Evolutionary conservation across 1,140 invertebrate genomes (phyloP).

Genomic region (Wiebesia pumilae): DNA sequence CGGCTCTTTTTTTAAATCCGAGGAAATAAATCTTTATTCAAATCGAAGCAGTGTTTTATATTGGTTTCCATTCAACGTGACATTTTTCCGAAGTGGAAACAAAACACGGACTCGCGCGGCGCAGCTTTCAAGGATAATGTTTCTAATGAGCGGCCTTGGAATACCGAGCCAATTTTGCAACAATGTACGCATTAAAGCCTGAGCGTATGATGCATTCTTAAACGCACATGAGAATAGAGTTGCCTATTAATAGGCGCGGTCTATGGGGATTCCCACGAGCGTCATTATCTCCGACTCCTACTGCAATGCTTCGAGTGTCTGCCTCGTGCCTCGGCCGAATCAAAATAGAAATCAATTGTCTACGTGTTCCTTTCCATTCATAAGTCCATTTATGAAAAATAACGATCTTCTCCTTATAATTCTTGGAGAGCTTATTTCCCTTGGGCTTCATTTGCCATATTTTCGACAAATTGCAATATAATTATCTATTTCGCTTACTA

Average conservation of each 20-base stretch:
- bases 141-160: constrained; percentile 50
- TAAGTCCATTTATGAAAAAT: neutral
- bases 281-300: constrained; percentile 9
- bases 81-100: constrained; percentile 31
- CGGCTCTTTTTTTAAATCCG: neutral
- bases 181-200: constrained; percentile 34
- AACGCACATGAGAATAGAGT: constrained; percentile 11
- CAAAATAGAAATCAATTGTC: constrained; percentile 13
- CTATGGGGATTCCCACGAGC: neutral
- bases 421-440: neutral
- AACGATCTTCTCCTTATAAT: neutral
- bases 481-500: no score
- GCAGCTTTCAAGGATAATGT: constrained; percentile 22
- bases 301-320: neutral
- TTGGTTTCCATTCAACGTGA: constrained; percentile 28
- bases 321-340: neutral
- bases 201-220: neutral
- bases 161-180: constrained; percentile 47
- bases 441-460: neutral
- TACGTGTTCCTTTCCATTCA: neutral
- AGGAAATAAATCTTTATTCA: constrained; percentile 32
- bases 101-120: constrained; percentile 3
- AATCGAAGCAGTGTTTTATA: constrained; percentile 34
- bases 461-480: no score
- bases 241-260: constrained; percentile 40